Conservation (phyloP, 1,140 invertebrate genomes). For the Drosophila fuyamai region DNA sequence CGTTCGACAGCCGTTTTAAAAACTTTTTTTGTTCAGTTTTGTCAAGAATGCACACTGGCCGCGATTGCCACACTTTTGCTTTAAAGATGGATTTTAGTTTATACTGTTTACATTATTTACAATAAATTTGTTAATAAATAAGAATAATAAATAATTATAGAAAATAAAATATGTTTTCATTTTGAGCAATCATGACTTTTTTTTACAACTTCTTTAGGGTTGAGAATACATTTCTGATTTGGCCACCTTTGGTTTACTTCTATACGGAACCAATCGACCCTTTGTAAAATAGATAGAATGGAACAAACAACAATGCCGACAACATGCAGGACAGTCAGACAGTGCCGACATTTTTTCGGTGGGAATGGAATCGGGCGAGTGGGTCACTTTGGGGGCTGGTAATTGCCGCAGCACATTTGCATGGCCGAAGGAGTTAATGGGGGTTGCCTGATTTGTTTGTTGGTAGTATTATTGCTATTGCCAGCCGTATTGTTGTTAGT, state of each 20-base stretch:
- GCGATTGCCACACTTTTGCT: too few species aligned
- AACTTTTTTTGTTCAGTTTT: too few species aligned
- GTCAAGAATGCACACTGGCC: too few species aligned
- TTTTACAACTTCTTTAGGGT: not conserved
- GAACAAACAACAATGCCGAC: slow-evolving; percentile 28
- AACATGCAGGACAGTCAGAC: slow-evolving; percentile 72
- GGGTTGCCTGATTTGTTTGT: slow-evolving; percentile 75
- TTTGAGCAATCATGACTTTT: not conserved
- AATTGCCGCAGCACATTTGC: slow-evolving; percentile 80
- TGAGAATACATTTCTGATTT: too few species aligned
- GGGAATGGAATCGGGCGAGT: slow-evolving; percentile 17
- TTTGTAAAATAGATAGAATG: not conserved
- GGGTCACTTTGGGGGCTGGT: slow-evolving; percentile 40
- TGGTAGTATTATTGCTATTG: slow-evolving; percentile 43
- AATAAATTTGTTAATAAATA: too few species aligned
- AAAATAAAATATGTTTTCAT: too few species aligned
- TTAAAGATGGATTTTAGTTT: too few species aligned
- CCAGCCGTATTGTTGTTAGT: slow-evolving; percentile 48
- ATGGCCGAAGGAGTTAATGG: slow-evolving; percentile 81
- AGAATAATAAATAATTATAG: too few species aligned
- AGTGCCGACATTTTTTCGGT: slow-evolving; percentile 44
- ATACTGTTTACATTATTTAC: too few species aligned
- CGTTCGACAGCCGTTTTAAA: too few species aligned
- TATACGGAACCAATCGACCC: not conserved
- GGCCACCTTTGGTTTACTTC: too few species aligned